Percentiles rank a stretch among this genome's conserved stretches.
Conservation (phyloP, 2,888 invertebrate species). For the Pseudococcus longispinus region DNA sequence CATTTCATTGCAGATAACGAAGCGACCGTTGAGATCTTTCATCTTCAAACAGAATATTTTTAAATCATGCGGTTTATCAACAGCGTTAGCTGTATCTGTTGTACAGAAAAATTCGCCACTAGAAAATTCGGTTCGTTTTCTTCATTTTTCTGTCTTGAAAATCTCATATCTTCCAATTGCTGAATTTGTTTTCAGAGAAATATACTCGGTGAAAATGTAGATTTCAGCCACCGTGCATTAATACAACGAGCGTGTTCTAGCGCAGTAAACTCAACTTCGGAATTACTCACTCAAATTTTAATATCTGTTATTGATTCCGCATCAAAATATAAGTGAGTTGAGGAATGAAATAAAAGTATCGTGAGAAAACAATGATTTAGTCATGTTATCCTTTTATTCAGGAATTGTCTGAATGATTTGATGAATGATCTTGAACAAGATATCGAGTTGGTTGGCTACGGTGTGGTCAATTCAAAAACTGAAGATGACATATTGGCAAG, state of each 20-base stretch:
- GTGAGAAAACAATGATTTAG: neutral
- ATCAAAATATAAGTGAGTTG: slow-evolving; percentile 10
- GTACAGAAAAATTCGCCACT: neutral
- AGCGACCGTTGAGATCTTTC: neutral
- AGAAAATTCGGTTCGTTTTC: neutral
- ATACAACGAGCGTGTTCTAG: slow-evolving; percentile 14
- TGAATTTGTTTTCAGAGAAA: neutral
- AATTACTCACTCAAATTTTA: slow-evolving; percentile 35
- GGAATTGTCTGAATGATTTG: neutral
- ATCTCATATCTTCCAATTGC: neutral
- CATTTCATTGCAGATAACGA: neutral
- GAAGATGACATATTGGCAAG: neutral
- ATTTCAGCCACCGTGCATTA: slow-evolving; percentile 19
- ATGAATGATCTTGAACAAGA: neutral
- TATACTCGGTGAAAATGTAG: neutral
- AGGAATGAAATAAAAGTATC: neutral
- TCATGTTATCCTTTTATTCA: neutral
- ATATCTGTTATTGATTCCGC: neutral
- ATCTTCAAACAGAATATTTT: neutral
- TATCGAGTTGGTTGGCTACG: neutral
- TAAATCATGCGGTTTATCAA: slow-evolving; percentile 7
- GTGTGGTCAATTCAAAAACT: neutral
- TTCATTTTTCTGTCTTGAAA: neutral
- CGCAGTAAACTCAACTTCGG: neutral
- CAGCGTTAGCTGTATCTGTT: neutral